Conservation (phyloP, 92 coral and sea anemone genomes). For the Pocillopora meandrina region DNA sequence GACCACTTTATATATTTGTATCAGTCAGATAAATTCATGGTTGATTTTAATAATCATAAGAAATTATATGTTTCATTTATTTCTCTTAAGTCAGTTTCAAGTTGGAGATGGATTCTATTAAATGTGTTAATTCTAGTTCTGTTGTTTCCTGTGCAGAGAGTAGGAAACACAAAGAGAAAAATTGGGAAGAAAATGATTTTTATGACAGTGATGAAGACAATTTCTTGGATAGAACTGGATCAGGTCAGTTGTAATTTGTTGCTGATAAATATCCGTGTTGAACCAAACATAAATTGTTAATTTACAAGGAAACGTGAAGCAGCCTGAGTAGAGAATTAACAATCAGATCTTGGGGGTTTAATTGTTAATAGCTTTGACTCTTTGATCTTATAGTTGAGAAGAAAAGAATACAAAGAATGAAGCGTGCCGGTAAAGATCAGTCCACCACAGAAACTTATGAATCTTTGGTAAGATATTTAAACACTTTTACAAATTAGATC, state of each 20-base stretch:
- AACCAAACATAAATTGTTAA: too few species aligned
- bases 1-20: not conserved
- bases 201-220: conserved; percentile 99
- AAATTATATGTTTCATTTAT: too few species aligned
- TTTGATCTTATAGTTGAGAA: conserved; percentile 58
- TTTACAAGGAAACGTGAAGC: not conserved
- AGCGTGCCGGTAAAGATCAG: conserved; percentile 69
- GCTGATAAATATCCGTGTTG: not conserved
- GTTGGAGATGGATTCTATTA: too few species aligned
- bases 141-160: conserved; percentile 62
- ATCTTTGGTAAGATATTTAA: conserved; percentile 60
- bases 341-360: not conserved
- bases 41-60: too few species aligned
- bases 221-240: conserved; percentile 95
- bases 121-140: not conserved
- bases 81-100: too few species aligned
- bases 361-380: not conserved
- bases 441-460: conserved; percentile 72
- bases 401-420: conserved; percentile 81
- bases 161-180: conserved; percentile 85
- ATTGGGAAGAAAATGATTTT: conserved; percentile 96
- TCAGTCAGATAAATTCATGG: not conserved
- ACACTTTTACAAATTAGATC: too few species aligned
- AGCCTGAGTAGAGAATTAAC: too few species aligned
- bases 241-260: conserved; percentile 54